Base-by-base conservation (phyloP, 2,797 vertebrate species). In the Chloroceryle amazona region DNA sequence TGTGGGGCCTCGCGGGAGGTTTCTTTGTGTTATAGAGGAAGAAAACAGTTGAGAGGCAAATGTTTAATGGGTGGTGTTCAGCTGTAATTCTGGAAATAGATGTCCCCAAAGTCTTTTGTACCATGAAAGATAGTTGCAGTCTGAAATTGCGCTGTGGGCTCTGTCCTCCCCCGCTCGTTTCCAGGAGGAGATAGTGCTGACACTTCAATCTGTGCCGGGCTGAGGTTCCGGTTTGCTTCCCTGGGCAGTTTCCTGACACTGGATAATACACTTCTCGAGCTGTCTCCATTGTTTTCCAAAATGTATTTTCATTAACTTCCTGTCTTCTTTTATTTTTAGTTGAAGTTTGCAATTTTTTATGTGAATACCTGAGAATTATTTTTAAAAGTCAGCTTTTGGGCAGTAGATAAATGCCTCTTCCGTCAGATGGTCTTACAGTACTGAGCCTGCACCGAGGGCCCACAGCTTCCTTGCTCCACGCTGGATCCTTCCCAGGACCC, bases 301-400 rank as follows among this genome's bases (percentile, higher is more conserved):
- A 94, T 94, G 94, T 92, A 85, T 96, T 96, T 97, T 92, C 95
- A 97, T 94, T 97, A 96, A 86, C 90, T 97, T 97, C 97, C 97
- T 96, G 97, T 93, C 97, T 85, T 96, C 97, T 94, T 92, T 96
- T 97, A 97, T 97, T 97, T 97, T 97, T 97, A 97, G 97, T 97
- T 95, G 97, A 71, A 97, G 96, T 91, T 97, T 74, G 96, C 97
- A 96, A 96, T 97, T 97, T 97, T 96, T 96, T 92, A 95, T 96
- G 95, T 93, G 96, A 94, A 93, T 97, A 97, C 95, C 97, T 97
- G 97, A 65, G 85, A 80, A 92, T 95, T 85, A 91, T 97, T 96
- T 97, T 95, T 96, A 47, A 93, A 90, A 95, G 96, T 81, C 96
- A 96, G 93, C 97, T 91, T 91, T 93, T 87, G 90, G 94, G 92